Conservation (phyloP, 1,140 invertebrate species). For the Lethocerus indicus region DNA sequence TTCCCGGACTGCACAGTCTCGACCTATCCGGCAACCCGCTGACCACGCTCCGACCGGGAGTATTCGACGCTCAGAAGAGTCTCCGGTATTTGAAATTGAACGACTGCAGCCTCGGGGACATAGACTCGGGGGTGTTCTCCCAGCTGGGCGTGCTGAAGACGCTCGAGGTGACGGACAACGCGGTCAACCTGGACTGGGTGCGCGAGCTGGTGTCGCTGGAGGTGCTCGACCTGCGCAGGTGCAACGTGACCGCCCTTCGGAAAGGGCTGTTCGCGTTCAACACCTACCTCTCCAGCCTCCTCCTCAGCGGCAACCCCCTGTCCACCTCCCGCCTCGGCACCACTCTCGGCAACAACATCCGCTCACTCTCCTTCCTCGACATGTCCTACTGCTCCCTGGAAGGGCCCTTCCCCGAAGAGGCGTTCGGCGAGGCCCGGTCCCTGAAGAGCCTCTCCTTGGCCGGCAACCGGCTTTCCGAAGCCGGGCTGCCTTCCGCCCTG, state of each 20-base stretch:
- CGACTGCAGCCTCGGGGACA: conserved; percentile 38
- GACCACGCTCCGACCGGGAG: conserved; percentile 30
- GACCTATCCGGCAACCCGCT: conserved; percentile 53
- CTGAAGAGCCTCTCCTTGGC: conserved; percentile 42
- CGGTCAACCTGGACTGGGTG: conserved; percentile 38
- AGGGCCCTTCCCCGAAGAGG: conserved; percentile 42
- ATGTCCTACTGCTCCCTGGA: conserved; percentile 48
- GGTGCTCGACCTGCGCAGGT: conserved; percentile 41
- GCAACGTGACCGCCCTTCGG: conserved; percentile 38
- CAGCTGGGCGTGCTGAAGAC: conserved; percentile 39
- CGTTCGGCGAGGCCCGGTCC: conserved; percentile 47
- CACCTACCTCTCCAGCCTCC: conserved; percentile 40
- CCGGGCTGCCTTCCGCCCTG: conserved; percentile 44
- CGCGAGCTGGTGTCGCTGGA: conserved; percentile 37
- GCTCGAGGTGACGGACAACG: conserved; percentile 42
- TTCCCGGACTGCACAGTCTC: conserved; percentile 41
- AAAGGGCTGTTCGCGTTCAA: conserved; percentile 46
- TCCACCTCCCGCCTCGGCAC: conserved; percentile 40
- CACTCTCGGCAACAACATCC: conserved; percentile 43
- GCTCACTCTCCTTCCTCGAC: conserved; percentile 46
- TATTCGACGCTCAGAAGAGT: conserved; percentile 41
- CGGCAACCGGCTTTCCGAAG: conserved; percentile 46
- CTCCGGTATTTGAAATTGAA: conserved; percentile 45
- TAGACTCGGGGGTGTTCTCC: conserved; percentile 35
- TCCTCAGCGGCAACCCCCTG: conserved; percentile 45